Conservation (phyloP, 2,113 vertebrate genomes). For the Tychaedon coryphoeus region DNA sequence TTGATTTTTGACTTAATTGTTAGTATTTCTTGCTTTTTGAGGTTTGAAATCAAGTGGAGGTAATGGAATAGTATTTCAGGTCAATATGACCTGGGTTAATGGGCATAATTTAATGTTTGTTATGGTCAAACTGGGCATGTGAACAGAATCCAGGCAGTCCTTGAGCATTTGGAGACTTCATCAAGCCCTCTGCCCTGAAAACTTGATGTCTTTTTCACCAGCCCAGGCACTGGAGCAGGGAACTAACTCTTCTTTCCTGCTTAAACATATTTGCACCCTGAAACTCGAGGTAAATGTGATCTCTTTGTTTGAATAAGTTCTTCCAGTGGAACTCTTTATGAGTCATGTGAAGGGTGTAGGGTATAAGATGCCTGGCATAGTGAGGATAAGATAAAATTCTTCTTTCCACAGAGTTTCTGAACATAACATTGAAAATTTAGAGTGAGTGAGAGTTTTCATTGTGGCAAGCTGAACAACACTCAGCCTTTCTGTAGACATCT, state of each 20-base stretch:
- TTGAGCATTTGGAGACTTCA: not conserved
- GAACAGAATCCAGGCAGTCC: not conserved
- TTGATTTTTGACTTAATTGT: not conserved
- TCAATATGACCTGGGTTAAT: not conserved
- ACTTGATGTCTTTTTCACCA: not conserved
- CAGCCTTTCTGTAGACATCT: not conserved
- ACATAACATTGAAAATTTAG: not conserved
- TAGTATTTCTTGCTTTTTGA: not conserved
- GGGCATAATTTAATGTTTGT: not conserved
- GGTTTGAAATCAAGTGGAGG: not conserved
- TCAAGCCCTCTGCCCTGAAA: not conserved
- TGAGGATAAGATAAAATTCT: not conserved
- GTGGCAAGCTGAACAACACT: not conserved
- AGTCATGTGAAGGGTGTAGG: not conserved
- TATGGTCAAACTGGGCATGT: not conserved
- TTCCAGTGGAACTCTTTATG: not conserved
- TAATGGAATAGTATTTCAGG: not conserved
- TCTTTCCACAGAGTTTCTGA: not conserved
- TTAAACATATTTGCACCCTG: not conserved
- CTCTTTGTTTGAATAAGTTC: not conserved
- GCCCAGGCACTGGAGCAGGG: not conserved
- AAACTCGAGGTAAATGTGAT: rapidly evolving
- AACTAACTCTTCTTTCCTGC: not conserved
- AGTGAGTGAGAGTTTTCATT: not conserved
- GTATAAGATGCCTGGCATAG: not conserved